Evolutionary conservation across 2,888 invertebrate species (phyloP).

Genomic region (Anoplius nigerrimus): DNA sequence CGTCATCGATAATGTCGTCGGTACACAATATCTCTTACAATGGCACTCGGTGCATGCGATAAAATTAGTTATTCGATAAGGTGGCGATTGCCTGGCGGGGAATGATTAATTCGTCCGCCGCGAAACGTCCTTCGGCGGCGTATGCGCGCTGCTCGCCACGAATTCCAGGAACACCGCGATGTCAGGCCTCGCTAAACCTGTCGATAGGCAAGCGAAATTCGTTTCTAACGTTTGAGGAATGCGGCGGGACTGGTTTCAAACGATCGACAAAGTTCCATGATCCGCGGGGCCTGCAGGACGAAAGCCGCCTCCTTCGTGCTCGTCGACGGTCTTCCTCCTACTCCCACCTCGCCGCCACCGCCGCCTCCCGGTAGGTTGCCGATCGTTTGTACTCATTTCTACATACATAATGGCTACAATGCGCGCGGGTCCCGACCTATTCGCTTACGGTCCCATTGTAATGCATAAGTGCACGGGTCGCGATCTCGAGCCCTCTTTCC

Average conservation of each 20-base stretch:
- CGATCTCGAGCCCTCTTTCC: constrained; percentile 19
- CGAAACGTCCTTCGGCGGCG: background rate
- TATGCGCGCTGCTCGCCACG: background rate
- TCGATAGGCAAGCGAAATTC: constrained; percentile 27
- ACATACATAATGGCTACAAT: constrained; percentile 30
- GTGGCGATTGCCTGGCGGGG: constrained; percentile 8
- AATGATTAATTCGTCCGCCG: constrained; percentile 30
- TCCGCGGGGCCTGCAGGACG: background rate
- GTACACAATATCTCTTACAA: constrained; percentile 12
- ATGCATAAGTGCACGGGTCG: constrained; percentile 35
- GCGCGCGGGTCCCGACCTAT: constrained; percentile 31
- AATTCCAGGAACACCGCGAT: background rate
- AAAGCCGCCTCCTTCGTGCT: too few relatives aligned
- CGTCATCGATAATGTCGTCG: constrained; percentile 1
- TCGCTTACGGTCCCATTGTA: constrained; percentile 38
- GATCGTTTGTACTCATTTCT: constrained; percentile 39
- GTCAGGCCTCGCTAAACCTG: constrained; percentile 2
- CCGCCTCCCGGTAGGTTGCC: background rate
- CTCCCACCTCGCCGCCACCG: background rate
- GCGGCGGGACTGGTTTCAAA: constrained; percentile 29
- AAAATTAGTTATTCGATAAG: constrained; percentile 29
- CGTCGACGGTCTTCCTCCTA: background rate
- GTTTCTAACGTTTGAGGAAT: constrained; percentile 24
- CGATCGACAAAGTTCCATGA: background rate
- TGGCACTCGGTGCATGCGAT: constrained; percentile 21